Percentiles rank a stretch among this genome's conserved stretches.
Conservation (phyloP, 2,888 invertebrate genomes). For the Ophioninae sp. region DNA sequence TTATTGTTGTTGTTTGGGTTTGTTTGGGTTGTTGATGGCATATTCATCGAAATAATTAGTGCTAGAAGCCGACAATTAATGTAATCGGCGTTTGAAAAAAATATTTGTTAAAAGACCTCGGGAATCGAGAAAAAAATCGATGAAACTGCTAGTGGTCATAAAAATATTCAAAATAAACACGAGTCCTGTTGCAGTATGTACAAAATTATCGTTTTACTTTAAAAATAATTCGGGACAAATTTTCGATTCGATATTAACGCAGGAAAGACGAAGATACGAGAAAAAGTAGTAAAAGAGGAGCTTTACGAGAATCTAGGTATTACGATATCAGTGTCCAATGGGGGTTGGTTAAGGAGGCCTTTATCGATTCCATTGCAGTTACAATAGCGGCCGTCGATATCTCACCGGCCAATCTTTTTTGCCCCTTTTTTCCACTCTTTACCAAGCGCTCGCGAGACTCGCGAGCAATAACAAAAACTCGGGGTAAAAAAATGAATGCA, state of each 20-base stretch:
- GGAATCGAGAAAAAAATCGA: neutral
- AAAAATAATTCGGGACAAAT: neutral
- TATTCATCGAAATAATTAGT: too few relatives aligned
- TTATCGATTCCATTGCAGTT: slow-evolving; percentile 74
- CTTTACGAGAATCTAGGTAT: slow-evolving; percentile 49
- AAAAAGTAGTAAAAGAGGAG: slow-evolving; percentile 12
- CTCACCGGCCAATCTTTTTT: slow-evolving; percentile 33
- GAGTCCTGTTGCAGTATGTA: neutral
- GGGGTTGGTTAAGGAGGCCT: slow-evolving; percentile 54
- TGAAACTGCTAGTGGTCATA: too few relatives aligned
- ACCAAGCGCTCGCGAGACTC: neutral
- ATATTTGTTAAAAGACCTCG: neutral
- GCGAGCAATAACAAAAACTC: slow-evolving; percentile 18
- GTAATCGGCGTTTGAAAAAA: neutral
- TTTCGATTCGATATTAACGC: neutral
- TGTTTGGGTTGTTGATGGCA: neutral
- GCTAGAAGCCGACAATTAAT: too few relatives aligned
- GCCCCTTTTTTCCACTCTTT: neutral
- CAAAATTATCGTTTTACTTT: neutral
- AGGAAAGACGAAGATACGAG: neutral
- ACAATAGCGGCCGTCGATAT: slow-evolving; percentile 64
- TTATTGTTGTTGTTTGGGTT: neutral
- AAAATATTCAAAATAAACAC: neutral
- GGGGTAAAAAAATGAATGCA: neutral
- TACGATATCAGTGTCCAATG: slow-evolving; percentile 51